A percentile compares a stretch with the other conserved stretches of the same genome.
These are phyloP conservation scores for Leucoraja erinaceus DNA, from an alignment of 2,113 vertebrate genomes.

Conservation along the genomic window DNA sequence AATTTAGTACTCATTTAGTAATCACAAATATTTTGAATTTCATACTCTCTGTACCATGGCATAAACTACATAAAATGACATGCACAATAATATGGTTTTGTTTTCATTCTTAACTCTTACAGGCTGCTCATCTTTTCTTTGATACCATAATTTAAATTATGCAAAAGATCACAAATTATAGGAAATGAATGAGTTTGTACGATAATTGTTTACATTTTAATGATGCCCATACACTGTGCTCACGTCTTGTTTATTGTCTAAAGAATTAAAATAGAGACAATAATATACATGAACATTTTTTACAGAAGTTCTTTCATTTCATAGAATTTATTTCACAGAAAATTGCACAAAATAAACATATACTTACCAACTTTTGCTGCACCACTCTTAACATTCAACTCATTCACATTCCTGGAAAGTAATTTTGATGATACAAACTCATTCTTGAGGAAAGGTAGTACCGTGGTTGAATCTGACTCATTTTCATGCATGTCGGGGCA, in stretches of 20 bases:
- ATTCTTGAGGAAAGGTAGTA: slow-evolving; percentile 54
- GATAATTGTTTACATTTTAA: not conserved
- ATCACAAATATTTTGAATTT: not conserved
- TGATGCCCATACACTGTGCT: not conserved
- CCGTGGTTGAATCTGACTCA: slow-evolving; percentile 66
- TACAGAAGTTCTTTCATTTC: too few species aligned
- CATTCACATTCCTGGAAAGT: slow-evolving; percentile 77
- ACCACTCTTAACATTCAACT: slow-evolving; percentile 54
- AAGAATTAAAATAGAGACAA: not conserved
- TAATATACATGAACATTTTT: not conserved
- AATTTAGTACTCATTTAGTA: not conserved
- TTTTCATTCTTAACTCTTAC: not conserved
- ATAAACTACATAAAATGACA: not conserved
- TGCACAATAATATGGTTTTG: not conserved
- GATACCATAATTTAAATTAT: not conserved
- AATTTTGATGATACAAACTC: slow-evolving; percentile 80
- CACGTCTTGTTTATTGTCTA: not conserved
- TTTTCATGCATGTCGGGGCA: slow-evolving; percentile 71
- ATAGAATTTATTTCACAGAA: not conserved
- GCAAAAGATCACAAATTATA: not conserved
- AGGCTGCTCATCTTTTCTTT: not conserved
- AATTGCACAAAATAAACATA: not conserved
- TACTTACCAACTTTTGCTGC: slow-evolving; percentile 23
- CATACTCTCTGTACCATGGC: not conserved
- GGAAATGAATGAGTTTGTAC: not conserved